Evolutionary conservation across 2,888 invertebrate genomes (phyloP).

Genomic region (Mesoligia furuncula): DNA sequence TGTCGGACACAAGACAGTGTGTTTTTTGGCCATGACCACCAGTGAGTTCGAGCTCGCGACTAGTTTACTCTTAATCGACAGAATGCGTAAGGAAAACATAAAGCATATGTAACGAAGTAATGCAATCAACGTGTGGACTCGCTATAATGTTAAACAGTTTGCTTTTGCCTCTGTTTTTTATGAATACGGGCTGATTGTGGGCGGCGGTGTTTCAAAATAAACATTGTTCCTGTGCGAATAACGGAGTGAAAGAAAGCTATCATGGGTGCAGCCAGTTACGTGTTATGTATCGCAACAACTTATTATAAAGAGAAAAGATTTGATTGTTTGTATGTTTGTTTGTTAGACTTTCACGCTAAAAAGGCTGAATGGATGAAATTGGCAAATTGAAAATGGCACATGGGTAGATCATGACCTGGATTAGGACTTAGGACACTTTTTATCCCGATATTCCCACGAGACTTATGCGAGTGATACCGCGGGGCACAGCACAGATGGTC

Average conservation of each 20-base stretch:
- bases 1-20: too few relatives aligned
- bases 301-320: neutral
- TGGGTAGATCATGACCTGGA: neutral
- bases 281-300: neutral
- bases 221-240: slow-evolving; percentile 1
- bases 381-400: too few relatives aligned
- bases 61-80: too few relatives aligned
- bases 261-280: neutral
- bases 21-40: too few relatives aligned
- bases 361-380: neutral
- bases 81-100: slow-evolving; percentile 17
- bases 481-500: too few relatives aligned
- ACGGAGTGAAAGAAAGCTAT: neutral
- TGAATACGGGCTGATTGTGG: slow-evolving; percentile 27
- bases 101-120: slow-evolving; percentile 33
- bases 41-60: too few relatives aligned
- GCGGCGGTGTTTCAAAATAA: slow-evolving; percentile 25
- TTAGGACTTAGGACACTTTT: neutral
- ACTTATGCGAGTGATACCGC: neutral
- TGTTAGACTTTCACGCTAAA: neutral
- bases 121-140: slow-evolving; percentile 26
- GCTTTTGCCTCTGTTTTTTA: slow-evolving; percentile 27
- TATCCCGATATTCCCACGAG: too few relatives aligned
- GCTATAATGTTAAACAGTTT: slow-evolving; percentile 11
- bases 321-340: too few relatives aligned